Evolutionary conservation across 2,888 invertebrate genomes (phyloP), one percentile per base, ranked within the genome.

Genomic region (Eupeodes latifasciatus): DNA sequence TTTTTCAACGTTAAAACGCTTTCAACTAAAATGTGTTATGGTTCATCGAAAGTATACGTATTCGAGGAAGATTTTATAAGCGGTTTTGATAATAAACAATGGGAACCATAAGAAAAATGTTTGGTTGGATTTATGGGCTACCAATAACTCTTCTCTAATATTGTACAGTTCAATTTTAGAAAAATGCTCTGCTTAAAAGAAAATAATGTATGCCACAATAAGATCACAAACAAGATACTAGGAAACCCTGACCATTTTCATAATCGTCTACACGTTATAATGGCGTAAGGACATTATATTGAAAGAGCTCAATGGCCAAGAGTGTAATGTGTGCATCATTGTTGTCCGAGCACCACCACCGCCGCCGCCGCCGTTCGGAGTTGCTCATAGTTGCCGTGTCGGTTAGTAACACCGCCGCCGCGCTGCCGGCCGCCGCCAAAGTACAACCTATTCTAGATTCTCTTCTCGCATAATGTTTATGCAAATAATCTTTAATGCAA

Each of bases 281-380:
- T 72, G 66, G 81, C 81, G 72, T 78, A 66, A 72, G 64, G 81
- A 44, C 71, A 81, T 81, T 81, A 85, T 81, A 85, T 72, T 59
- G 72, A 57, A 57, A 72, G 72, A 72, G 72, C 72, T 72, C 72
- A 72, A 59, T 72, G 34, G 67, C 67, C 75, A 53, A 71, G 44
- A 47, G 75, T 62, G 69, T 36, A 59, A 40, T 49, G 77, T 34
- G 67, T 72, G 59, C 69, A 69, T 76, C 61, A 67, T 76, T 69
- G 69, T 71, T 79, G 72, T 71, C 49, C 77, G n/a, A 64, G 62
- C 62, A 53, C 53, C 40, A 14, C 19, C 19, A 16, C 40, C 61
- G 19, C 14, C 51, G 9, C 19, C 10, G 16, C 19, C 19, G 19
- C 19, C 19, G 19, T 27, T 27, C 27, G 3, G 27, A 1, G 2